These are phyloP conservation scores for Andrena praecox DNA, from an alignment of 2,888 invertebrate genomes.

Conservation along the genomic window DNA sequence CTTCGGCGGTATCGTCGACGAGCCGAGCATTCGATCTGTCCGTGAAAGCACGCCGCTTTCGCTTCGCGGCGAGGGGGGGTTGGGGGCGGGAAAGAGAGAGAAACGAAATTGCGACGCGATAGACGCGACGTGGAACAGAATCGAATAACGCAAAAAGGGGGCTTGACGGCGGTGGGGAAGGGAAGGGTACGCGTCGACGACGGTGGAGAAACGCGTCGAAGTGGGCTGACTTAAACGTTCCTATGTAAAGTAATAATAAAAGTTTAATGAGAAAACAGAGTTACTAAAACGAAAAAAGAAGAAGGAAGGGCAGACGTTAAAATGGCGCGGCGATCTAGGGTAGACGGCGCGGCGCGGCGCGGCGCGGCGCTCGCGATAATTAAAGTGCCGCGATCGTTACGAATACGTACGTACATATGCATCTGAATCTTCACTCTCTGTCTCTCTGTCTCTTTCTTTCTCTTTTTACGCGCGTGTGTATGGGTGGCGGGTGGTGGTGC, in stretches of 20 bases:
- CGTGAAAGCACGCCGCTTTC: slow-evolving; percentile 2
- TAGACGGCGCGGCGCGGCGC: slow-evolving; percentile 64
- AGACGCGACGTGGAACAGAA: background rate
- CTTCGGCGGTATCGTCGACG: slow-evolving; percentile 18
- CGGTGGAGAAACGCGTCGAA: slow-evolving; percentile 68
- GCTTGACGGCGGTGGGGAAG: background rate
- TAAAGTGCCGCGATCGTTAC: slow-evolving; percentile 73
- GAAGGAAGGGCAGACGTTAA: slow-evolving; percentile 57
- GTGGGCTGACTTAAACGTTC: slow-evolving; percentile 81
- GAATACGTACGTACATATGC: slow-evolving; percentile 80
- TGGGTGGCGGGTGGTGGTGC: slow-evolving; percentile 38
- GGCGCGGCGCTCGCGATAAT: slow-evolving; percentile 68
- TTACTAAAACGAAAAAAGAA: slow-evolving; percentile 72
- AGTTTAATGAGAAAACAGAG: slow-evolving; percentile 75
- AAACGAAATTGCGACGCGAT: background rate
- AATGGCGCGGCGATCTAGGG: slow-evolving; percentile 71
- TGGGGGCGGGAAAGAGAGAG: too few species aligned
- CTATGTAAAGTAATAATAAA: slow-evolving; percentile 84
- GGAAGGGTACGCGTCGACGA: slow-evolving; percentile 55
- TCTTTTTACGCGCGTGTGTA: slow-evolving; percentile 69
- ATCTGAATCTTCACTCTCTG: slow-evolving; percentile 74
- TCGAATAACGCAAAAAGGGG: background rate
- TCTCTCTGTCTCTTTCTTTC: slow-evolving; percentile 69
- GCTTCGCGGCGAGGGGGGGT: background rate
- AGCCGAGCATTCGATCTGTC: background rate